phyloP scores from a whole-genome alignment of 2,888 invertebrate genomes.

The Dinocampus coccinellae region DNA sequence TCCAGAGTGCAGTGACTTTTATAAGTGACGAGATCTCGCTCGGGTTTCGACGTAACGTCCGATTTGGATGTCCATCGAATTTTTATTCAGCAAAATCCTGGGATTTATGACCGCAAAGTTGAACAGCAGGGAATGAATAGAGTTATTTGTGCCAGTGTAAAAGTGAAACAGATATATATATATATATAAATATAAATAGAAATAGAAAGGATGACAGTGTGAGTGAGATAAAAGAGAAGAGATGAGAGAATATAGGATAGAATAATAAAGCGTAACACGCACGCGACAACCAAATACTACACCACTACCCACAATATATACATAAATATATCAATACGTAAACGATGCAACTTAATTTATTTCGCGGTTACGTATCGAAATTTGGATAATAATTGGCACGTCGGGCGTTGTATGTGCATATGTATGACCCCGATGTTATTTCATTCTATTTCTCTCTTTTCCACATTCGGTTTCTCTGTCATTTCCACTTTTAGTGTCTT shows the following conservation, averaged over 20 bases:
- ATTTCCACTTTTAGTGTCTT: not conserved
- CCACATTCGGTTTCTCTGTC: not conserved
- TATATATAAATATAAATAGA: not conserved
- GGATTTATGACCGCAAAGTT: constrained; percentile 24
- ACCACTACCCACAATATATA: not conserved
- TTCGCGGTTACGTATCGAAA: constrained; percentile 26
- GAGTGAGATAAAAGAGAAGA: constrained; percentile 8
- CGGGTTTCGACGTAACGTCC: constrained; percentile 28
- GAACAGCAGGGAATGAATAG: constrained; percentile 3
- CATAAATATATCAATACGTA: not conserved
- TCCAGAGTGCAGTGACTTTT: constrained; percentile 28
- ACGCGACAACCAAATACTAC: constrained; percentile 13
- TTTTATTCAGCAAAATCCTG: constrained; percentile 30
- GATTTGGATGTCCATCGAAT: constrained; percentile 31
- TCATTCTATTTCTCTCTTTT: not conserved
- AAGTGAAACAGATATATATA: not conserved
- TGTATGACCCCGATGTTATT: constrained; percentile 9
- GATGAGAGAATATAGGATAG: constrained; percentile 16
- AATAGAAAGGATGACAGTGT: not conserved
- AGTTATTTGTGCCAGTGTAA: not conserved
- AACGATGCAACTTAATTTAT: constrained; percentile 30
- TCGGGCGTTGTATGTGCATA: constrained; percentile 8
- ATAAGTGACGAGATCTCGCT: constrained; percentile 30
- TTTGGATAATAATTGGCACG: constrained; percentile 19
- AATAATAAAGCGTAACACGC: constrained; percentile 31